Evolutionary conservation across 2,888 invertebrate species (phyloP), one percentile per base, ranked within the genome.

Genomic region (Trissolcus japonicus): DNA sequence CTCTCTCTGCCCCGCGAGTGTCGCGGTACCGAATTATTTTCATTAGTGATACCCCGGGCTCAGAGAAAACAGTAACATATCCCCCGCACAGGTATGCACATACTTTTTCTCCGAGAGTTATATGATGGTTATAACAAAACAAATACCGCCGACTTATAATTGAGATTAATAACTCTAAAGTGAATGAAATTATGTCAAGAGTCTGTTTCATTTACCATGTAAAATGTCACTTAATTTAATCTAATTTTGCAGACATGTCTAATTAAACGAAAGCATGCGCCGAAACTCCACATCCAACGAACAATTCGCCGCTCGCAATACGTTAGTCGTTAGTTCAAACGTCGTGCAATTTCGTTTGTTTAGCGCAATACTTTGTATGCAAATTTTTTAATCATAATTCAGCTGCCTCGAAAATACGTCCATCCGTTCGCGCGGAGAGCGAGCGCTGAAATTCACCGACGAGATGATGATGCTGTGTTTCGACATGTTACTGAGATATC

Each of bases 171-270:
- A 63, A 63, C 41, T 29, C 46, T 46, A 46, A 63, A 63, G 62
- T 57, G 63, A 61, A 53, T 63, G 57, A 57, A 71, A 71, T 63
- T 71, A 53, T 57, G 51, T 40, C 57, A 55, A 57, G 57, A 35
- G 46, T 54, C 46, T 41, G 66, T 66, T 61, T 51, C 73, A 43
- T 61, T 61, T 62, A 17, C n/a, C 62, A 53, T 74, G 67, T 62
- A 74, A 74, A 67, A 67, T 67, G 66, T 74, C 67, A 57, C 62
- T 74, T 67, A 74, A 62, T 74, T 74, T 60, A 74, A 74, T 74
- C 51, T 67, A 74, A 67, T 74, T 74, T 62, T 57, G n/a, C n/a
- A n/a, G n/a, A n/a, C n/a, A n/a, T n/a, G 56, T 56, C 56, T 74
- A 66, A 74, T 74, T 67, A 74, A 66, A 56, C 56, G 61, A 50